A percentile compares a stretch with the other conserved stretches of the same genome.
Evolutionary conservation across 2,797 vertebrate genomes (phyloP).

Genomic region (Cetoscarus ocellatus): DNA sequence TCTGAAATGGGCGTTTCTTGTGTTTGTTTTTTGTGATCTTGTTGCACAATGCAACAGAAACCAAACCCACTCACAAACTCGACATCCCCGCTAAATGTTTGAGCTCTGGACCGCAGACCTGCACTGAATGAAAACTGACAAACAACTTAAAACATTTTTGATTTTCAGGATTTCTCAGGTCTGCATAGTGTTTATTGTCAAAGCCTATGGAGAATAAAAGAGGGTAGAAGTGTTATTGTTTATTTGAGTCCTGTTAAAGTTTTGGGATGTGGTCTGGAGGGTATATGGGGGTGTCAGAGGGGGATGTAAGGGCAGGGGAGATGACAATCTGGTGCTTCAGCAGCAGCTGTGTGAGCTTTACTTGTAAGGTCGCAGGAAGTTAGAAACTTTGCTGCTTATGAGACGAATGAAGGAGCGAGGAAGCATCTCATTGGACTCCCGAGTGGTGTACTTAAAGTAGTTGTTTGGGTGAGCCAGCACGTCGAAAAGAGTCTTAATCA

Average conservation of each 20-base stretch:
- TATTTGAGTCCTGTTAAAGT: slow-evolving; percentile 64
- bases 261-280: slow-evolving; percentile 63
- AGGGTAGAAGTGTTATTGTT: slow-evolving; percentile 55
- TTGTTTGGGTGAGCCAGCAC: slow-evolving; percentile 98
- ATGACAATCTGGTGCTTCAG: slow-evolving; percentile 40
- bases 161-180: slow-evolving; percentile 61
- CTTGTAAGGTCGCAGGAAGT: slow-evolving; percentile 98
- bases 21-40: slow-evolving; percentile 46
- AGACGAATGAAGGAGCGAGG: slow-evolving; percentile 98
- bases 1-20: slow-evolving; percentile 57
- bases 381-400: slow-evolving; percentile 98
- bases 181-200: slow-evolving; percentile 79
- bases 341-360: slow-evolving; percentile 68
- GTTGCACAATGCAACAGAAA: slow-evolving; percentile 66
- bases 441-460: slow-evolving; percentile 98
- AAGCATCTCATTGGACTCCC: slow-evolving; percentile 99
- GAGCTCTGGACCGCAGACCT: slow-evolving; percentile 61
- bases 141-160: slow-evolving; percentile 34
- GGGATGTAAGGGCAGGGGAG: slow-evolving; percentile 1
- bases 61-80: slow-evolving; percentile 63
- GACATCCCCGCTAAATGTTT: slow-evolving; percentile 62
- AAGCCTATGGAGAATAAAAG: slow-evolving; percentile 68
- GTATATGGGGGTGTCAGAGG: slow-evolving; percentile 28
- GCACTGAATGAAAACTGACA: slow-evolving; percentile 45
- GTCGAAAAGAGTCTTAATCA: slow-evolving; percentile 99